Percentiles rank a stretch among this genome's conserved stretches.
Evolutionary conservation across 1,140 invertebrate genomes (phyloP).

Genomic region (Euglossa dilemma): DNA sequence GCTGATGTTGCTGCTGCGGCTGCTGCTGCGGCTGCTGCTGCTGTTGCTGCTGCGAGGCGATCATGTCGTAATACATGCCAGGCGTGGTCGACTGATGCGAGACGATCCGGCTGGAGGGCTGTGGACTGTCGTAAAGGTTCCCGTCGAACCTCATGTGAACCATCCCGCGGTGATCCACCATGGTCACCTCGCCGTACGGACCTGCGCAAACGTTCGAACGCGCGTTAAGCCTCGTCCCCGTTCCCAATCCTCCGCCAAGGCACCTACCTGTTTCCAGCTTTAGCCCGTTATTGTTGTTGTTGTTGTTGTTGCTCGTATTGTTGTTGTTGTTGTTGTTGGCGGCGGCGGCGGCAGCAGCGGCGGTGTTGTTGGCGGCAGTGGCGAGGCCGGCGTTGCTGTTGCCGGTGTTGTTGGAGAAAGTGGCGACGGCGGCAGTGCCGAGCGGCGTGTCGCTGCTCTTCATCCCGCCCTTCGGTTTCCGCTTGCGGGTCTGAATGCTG

Average conservation of each 20-base stretch:
- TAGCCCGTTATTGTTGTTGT: conserved; percentile 69
- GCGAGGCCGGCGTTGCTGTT: conserved; percentile 55
- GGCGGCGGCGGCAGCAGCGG: conserved; percentile 66
- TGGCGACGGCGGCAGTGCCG: not conserved
- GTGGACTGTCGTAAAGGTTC: conserved; percentile 58
- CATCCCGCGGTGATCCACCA: conserved; percentile 66
- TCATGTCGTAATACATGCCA: conserved; percentile 73
- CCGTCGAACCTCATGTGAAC: conserved; percentile 63
- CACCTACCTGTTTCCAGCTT: conserved; percentile 73
- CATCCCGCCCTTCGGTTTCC: conserved; percentile 91
- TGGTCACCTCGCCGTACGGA: conserved; percentile 74
- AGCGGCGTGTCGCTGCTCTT: conserved; percentile 74
- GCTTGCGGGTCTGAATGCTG: conserved; percentile 94
- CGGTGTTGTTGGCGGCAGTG: conserved; percentile 64
- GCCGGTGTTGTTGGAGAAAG: conserved; percentile 7
- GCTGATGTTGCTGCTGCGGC: conserved; percentile 68
- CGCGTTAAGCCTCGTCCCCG: not conserved
- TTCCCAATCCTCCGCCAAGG: not conserved
- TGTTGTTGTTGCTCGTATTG: conserved; percentile 72
- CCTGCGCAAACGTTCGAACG: conserved; percentile 68
- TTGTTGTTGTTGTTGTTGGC: conserved; percentile 72
- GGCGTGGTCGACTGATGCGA: conserved; percentile 56
- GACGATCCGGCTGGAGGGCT: conserved; percentile 61
- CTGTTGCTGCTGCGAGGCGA: conserved; percentile 65
- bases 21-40: conserved; percentile 70